Percentiles rank a stretch among this genome's conserved stretches.
phyloP scores from a whole-genome alignment of 2,888 invertebrate species.

The Pollenia angustigena region DNA sequence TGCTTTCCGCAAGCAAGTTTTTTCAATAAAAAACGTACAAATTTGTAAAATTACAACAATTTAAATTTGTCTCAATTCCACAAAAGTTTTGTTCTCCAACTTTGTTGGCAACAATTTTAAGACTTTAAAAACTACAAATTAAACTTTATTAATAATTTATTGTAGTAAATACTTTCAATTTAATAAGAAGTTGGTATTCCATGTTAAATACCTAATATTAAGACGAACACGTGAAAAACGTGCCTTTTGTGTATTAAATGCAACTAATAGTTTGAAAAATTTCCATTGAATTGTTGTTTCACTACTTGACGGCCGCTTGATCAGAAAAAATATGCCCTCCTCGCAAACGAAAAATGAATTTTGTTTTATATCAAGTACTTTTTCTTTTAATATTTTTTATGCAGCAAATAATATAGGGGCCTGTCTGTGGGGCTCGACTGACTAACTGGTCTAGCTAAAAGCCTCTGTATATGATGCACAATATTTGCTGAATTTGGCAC shows the following conservation, averaged over 20 bases:
- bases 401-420: slow-evolving; percentile 61
- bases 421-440: slow-evolving; percentile 71
- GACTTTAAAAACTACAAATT: too few relatives aligned
- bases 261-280: slow-evolving; percentile 41
- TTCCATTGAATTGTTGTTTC: slow-evolving; percentile 65
- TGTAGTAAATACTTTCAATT: background rate
- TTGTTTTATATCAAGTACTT: slow-evolving; percentile 17
- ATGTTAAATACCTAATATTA: background rate
- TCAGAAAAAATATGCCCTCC: slow-evolving; percentile 25
- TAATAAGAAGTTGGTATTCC: background rate
- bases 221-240: slow-evolving; percentile 58
- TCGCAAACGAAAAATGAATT: slow-evolving; percentile 40
- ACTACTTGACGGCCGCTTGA: slow-evolving; percentile 55
- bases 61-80: too few relatives aligned
- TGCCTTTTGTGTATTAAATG: slow-evolving; percentile 3
- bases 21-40: too few relatives aligned
- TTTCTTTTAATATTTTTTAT: background rate
- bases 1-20: too few relatives aligned
- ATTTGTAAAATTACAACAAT: too few relatives aligned
- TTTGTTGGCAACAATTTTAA: too few relatives aligned
- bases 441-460: slow-evolving; percentile 41
- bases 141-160: too few relatives aligned
- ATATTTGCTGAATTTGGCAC: slow-evolving; percentile 58
- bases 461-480: background rate
- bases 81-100: too few relatives aligned